These are phyloP conservation scores for Mareca penelope DNA, from an alignment of 2,797 vertebrate genomes.

Conservation along the genomic window DNA sequence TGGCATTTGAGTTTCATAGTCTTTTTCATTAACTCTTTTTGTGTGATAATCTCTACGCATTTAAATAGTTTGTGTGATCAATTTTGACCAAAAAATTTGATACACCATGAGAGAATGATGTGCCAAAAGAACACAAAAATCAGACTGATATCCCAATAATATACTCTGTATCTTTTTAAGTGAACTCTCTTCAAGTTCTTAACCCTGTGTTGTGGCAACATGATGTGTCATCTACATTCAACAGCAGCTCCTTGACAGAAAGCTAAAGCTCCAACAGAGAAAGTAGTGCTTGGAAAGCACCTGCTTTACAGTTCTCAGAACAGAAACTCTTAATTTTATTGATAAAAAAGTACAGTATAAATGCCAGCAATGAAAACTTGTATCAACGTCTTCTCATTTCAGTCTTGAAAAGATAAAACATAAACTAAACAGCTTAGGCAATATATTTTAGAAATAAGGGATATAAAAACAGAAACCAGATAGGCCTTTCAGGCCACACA, in stretches of 20 bases:
- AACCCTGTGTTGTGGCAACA: neutral
- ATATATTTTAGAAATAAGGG: neutral
- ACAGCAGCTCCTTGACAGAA: neutral
- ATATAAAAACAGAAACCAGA: neutral
- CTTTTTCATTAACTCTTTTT: neutral
- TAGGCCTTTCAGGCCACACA: neutral
- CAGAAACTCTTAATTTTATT: neutral
- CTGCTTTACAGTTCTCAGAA: neutral
- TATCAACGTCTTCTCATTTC: neutral
- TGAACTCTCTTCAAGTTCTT: neutral
- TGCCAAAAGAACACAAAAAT: neutral
- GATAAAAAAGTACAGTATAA: neutral
- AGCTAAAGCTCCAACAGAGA: neutral
- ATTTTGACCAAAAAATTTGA: neutral
- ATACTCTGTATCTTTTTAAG: neutral
- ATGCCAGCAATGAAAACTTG: neutral
- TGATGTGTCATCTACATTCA: neutral
- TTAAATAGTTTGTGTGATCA: neutral
- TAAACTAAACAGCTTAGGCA: neutral
- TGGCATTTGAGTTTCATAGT: neutral
- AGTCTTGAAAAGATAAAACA: neutral
- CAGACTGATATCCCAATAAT: neutral
- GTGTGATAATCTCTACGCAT: neutral
- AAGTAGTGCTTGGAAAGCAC: neutral
- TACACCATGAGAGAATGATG: neutral